Evolutionary conservation across 2,113 vertebrate genomes (phyloP).

Genomic region (Strigops habroptila): DNA sequence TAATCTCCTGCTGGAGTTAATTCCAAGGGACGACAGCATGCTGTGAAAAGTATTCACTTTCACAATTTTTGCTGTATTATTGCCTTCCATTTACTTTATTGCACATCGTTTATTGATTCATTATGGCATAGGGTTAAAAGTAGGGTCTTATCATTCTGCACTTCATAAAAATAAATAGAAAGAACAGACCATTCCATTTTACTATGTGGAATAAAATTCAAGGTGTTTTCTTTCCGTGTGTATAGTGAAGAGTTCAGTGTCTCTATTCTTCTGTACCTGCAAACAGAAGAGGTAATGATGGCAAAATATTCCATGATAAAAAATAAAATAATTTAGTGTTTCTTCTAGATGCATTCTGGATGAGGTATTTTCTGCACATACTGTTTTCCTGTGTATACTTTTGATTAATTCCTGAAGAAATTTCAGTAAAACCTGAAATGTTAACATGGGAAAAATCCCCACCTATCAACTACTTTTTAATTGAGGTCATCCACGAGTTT

Average conservation of each 20-base stretch:
- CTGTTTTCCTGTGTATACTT: not conserved
- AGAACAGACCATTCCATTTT: not conserved
- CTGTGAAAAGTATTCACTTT: conserved; percentile 42
- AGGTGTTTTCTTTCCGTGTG: not conserved
- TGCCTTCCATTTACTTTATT: not conserved
- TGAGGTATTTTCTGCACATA: not conserved
- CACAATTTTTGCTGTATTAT: conserved; percentile 2
- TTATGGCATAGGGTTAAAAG: conserved; percentile 32
- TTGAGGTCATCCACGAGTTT: not conserved
- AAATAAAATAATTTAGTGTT: not conserved
- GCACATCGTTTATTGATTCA: conserved; percentile 11
- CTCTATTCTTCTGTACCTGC: not conserved
- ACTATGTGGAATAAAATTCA: not conserved
- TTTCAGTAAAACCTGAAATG: not conserved
- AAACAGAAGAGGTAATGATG: not conserved
- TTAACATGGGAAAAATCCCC: not conserved
- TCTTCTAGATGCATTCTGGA: not conserved
- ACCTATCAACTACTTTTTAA: not conserved
- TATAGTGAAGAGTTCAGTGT: not conserved
- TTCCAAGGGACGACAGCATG: conserved; percentile 8
- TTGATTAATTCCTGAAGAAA: not conserved
- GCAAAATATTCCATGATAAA: not conserved
- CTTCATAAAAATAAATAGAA: conserved; percentile 18
- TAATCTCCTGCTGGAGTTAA: conserved; percentile 58
- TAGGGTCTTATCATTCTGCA: not conserved